Base-by-base conservation (phyloP, 2,888 invertebrate species). In the Drosophila setosimentum region DNA sequence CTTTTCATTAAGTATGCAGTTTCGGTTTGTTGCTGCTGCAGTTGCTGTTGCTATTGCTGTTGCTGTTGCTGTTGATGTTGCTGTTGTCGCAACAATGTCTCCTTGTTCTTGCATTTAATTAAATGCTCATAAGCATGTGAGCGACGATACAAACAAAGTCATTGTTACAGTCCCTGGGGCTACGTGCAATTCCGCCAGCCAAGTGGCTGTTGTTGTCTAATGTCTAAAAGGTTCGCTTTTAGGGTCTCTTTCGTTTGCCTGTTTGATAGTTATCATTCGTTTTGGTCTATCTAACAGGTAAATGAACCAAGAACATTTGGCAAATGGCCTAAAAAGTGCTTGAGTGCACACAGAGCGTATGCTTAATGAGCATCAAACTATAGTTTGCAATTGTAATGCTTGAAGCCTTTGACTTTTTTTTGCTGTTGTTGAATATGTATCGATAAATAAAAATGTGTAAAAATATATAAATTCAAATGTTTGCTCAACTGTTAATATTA, bases 121-220 rank as follows among this genome's bases (percentile, higher is more conserved):
- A 90, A 90, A 87, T 82, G 84, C 90, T 87, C 87, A 87, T 87
- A 90, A 90, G 87, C 87, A 90, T 88, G 82, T 82, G 76, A 89
- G 81, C 72, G 60, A 77, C 61, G 57, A 71, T 65, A 69, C 84
- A 88, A 83, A 77, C 75, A 79, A 64, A 86, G 88, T 79, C 85
- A 85, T 89, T 80, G 84, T 83, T 87, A 68, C 64, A 50, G 68
- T 73, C 76, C 76, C 72, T 54, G 57, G 80, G 80, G 80, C 78
- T 24, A 53, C 62, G 21, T 37, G 27, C 65, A 33, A 27, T 60
- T 69, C 35, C 33, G 49, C 27, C 54, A 55, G 54, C 32, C 55
- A 45, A 32, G 7, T 29, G 30, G 40, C 37, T 30, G 37, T 35
- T 62, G 33, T 48, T 59, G 40, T 62, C 68, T 68, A 78, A 78